Base-by-base conservation (phyloP, 2,113 vertebrate species). In the Muscicapa adusta region DNA sequence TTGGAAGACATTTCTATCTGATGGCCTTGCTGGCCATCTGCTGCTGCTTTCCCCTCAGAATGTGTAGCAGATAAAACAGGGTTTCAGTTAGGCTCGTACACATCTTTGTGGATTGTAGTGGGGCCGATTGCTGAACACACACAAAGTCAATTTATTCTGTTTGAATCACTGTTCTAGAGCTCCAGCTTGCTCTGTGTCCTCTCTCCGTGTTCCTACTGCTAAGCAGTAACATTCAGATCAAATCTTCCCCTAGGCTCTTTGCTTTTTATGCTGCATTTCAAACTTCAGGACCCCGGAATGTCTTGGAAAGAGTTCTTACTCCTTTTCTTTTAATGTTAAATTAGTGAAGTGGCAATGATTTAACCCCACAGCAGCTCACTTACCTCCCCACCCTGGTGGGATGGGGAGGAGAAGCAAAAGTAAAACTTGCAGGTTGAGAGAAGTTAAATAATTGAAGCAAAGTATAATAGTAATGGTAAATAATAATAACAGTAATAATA, bases 361-460 rank as follows among this genome's bases (percentile, higher is more conserved):
- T 38, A 45, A 67, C 13, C 24, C 53, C 16, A 18, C 36, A 18
- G 45, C 24, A 0, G 1, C 25, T 63, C 0, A 0, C 40, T 48
- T 33, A 20, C 10, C n/a, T 54, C 17, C 51, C 42, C 25, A 26
- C 8, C 22, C 14, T 8, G 18, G 18, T 47, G 62, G 47, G 17
- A 26, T 40, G 25, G n/a, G 10, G 34, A 82, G 47, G n/a, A 75
- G n/a, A 34, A 68, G 62, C 40, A 61, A 26, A 61, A 68, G 6
- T 75, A 82, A 18, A 53, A 18, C 40, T 61, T 82, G 47, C 23
- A 54, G 20, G 24, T 31, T 54, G 20, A 26, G 24, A 7, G 61
- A 61, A 40, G 11, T 31, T 54, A 47, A 67, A 18, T 68, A 47
- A 82, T 47, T 34, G 24, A 82, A 68, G 14, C 16, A 22, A 29